Conservation (phyloP, 2,888 invertebrate genomes). For the Nomada flava region DNA sequence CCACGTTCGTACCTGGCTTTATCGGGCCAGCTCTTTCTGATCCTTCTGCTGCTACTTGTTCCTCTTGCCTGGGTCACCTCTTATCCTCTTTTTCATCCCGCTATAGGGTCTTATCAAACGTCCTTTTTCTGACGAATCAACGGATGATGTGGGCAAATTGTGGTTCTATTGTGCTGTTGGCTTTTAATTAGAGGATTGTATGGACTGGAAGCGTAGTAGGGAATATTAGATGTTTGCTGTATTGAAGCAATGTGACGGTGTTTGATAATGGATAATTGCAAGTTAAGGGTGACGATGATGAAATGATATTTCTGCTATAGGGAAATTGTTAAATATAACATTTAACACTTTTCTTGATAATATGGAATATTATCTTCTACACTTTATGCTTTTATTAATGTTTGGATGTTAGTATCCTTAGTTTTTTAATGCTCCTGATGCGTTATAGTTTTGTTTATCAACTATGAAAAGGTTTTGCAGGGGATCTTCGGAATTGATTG, state of each 20-base stretch:
- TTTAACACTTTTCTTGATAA: too few relatives aligned
- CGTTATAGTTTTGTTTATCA: too few relatives aligned
- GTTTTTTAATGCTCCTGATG: too few relatives aligned
- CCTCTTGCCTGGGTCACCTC: background rate
- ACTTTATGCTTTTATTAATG: too few relatives aligned
- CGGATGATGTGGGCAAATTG: background rate
- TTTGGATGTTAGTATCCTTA: too few relatives aligned
- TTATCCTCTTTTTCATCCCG: slow-evolving; percentile 18
- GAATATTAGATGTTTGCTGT: background rate
- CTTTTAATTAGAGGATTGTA: background rate
- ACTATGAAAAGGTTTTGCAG: too few relatives aligned
- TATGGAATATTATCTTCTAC: too few relatives aligned
- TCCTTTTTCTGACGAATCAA: background rate
- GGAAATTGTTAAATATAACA: too few relatives aligned
- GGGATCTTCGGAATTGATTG: too few relatives aligned
- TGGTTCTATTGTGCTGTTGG: background rate
- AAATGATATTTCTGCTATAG: too few relatives aligned
- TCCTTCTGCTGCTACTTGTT: slow-evolving; percentile 9
- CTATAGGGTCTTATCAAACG: background rate
- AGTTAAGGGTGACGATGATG: too few relatives aligned
- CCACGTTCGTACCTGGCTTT: slow-evolving; percentile 15
- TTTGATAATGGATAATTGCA: background rate
- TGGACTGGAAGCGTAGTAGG: background rate
- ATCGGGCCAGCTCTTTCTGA: slow-evolving; percentile 6
- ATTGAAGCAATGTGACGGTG: background rate